Evolutionary conservation across 2,888 invertebrate species (phyloP), one percentile per base, ranked within the genome.

Genomic region (Pandemis corylana): DNA sequence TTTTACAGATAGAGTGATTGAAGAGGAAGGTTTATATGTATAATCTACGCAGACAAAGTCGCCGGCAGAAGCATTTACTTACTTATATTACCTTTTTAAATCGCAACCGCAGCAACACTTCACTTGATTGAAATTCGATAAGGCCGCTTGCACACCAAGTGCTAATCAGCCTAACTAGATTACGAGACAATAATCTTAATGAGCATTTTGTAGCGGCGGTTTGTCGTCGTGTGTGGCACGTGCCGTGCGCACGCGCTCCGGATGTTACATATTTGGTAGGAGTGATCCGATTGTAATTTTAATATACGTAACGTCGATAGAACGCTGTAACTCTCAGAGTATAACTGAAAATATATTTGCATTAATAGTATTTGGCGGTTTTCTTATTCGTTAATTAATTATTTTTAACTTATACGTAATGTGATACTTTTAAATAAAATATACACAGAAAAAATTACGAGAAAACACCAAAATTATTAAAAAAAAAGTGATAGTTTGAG

Each of bases 141-240:
- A 88, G 82, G 84, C 80, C 79, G 77, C 70, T 72, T 56, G 76
- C 79, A 87, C 81, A 86, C 78, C 83, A 79, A 72, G 76, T 76
- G 80, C 81, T 80, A 85, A 83, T 85, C 83, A 79, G 79, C 81
- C 81, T 87, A 90, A 92, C 87, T 87, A 84, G 90, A 90, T 92
- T 89, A 89, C 83, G 84, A 81, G 79, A 85, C 87, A 89, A 86
- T 90, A 89, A 91, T 88, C 84, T 80, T 84, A 89, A 89, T 89
- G 88, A 84, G 85, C 86, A 80, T 88, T 89, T 88, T 84, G 90
- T 87, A 82, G 89, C 78, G 78, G 83, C 86, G 84, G 88, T 90
- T 89, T 89, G 89, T 87, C 87, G 89, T 72, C 91, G 90, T 86
- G 90, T 90, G 93, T 84, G 75, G 69, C 68, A 79, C 76, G 79